Percentiles rank a stretch among this genome's conserved stretches.
Conservation (phyloP, 2,888 invertebrate species). For the Brachyopa scutellaris region DNA sequence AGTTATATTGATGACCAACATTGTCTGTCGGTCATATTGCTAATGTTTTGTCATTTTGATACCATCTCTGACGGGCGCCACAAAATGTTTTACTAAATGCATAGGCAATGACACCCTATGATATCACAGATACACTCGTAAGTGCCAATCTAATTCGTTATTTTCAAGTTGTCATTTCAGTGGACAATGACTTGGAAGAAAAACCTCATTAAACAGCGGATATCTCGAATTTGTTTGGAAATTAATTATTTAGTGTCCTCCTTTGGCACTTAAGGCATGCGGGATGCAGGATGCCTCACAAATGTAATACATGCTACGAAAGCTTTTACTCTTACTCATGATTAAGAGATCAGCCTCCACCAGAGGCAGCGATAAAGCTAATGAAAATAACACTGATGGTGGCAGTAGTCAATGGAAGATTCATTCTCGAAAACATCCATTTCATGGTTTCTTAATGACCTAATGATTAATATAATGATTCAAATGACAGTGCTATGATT, state of each 20-base stretch:
- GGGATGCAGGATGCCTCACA: too few relatives aligned
- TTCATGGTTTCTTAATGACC: slow-evolving; percentile 21
- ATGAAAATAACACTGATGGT: slow-evolving; percentile 50
- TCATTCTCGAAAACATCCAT: slow-evolving; percentile 6
- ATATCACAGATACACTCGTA: not conserved
- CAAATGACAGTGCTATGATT: slow-evolving; percentile 41
- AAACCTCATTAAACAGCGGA: slow-evolving; percentile 10
- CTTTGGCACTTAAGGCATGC: not conserved
- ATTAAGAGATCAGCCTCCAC: slow-evolving; percentile 21
- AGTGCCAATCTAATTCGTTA: not conserved
- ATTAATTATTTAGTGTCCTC: slow-evolving; percentile 38
- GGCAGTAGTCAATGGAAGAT: slow-evolving; percentile 27
- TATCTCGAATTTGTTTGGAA: slow-evolving; percentile 15
- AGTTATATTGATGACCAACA: too few relatives aligned
- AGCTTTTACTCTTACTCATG: too few relatives aligned
- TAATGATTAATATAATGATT: slow-evolving; percentile 37
- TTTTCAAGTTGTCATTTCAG: not conserved
- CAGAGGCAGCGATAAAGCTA: slow-evolving; percentile 23
- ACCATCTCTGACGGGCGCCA: too few relatives aligned
- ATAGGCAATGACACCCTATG: too few relatives aligned
- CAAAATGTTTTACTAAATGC: too few relatives aligned
- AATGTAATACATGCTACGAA: too few relatives aligned
- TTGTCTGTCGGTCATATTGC: too few relatives aligned
- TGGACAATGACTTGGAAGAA: slow-evolving; percentile 11
- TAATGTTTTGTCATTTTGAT: too few relatives aligned